A percentile compares a stretch with the other conserved stretches of the same genome.
Evolutionary conservation across 2,797 vertebrate genomes (phyloP).

Genomic region (Notolepis coatsorum): DNA sequence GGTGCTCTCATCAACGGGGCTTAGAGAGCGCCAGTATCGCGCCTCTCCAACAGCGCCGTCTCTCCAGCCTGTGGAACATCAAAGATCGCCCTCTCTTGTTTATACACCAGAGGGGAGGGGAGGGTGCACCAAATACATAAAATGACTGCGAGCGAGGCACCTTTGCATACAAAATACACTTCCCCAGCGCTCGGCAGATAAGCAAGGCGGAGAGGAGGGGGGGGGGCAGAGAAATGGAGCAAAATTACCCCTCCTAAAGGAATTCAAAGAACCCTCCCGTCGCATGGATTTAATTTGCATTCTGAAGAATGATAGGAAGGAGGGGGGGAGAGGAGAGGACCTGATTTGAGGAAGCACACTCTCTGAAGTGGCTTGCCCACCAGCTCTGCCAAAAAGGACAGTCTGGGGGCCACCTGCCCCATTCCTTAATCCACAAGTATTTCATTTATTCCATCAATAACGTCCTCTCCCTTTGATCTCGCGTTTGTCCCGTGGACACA

Average conservation of each 20-base stretch:
- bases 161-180: constrained; percentile 69
- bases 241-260: constrained; percentile 54
- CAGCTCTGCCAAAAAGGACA: constrained; percentile 69
- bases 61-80: constrained; percentile 62
- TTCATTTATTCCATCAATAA: constrained; percentile 69
- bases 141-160: constrained; percentile 66
- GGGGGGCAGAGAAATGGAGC: constrained; percentile 20
- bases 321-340: constrained; percentile 17
- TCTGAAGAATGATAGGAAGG: constrained; percentile 41
- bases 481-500: constrained; percentile 74
- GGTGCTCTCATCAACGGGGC: not conserved
- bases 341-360: constrained; percentile 46
- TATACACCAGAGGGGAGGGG: constrained; percentile 36
- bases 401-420: constrained; percentile 75
- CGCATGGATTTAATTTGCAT: constrained; percentile 71
- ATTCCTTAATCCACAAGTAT: constrained; percentile 66
- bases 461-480: constrained; percentile 76
- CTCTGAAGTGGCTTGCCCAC: constrained; percentile 64
- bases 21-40: not conserved
- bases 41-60: constrained; percentile 27
- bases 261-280: constrained; percentile 52
- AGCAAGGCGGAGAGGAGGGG: constrained; percentile 5
- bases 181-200: constrained; percentile 52
- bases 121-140: constrained; percentile 57
- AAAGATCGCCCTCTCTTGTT: constrained; percentile 66